These are phyloP conservation scores for Diloba caeruleocephala DNA, from an alignment of 2,888 invertebrate species.

Conservation along the genomic window DNA sequence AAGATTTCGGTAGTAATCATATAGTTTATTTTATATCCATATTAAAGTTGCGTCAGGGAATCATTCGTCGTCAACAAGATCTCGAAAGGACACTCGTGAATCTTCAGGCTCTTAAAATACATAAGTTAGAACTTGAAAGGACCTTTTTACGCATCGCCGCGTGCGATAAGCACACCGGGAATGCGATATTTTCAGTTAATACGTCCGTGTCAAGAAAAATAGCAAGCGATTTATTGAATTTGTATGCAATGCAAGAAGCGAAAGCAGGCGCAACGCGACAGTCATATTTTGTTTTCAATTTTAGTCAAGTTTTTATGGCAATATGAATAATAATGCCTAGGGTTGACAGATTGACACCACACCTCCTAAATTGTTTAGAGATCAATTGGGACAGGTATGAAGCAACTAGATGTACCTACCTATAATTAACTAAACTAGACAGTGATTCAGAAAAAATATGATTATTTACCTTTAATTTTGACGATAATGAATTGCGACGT, in stretches of 20 bases:
- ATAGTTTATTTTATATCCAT: constrained; percentile 25
- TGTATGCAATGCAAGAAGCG: constrained; percentile 54
- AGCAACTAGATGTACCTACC: too few relatives aligned
- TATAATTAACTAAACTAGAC: background rate
- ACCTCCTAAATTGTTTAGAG: background rate
- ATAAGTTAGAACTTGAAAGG: constrained; percentile 75
- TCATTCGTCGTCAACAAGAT: constrained; percentile 35
- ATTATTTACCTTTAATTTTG: constrained; percentile 1
- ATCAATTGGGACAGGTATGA: background rate
- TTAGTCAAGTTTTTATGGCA: too few relatives aligned
- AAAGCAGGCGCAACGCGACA: background rate
- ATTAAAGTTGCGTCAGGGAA: constrained; percentile 16
- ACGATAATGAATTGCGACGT: constrained; percentile 20
- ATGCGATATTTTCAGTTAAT: constrained; percentile 71
- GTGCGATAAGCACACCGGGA: constrained; percentile 77
- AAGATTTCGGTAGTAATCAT: constrained; percentile 1
- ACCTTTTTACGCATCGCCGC: constrained; percentile 69
- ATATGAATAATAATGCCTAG: too few relatives aligned
- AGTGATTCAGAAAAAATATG: background rate
- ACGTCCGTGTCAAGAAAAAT: constrained; percentile 65
- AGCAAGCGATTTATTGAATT: constrained; percentile 68
- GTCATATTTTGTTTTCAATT: background rate
- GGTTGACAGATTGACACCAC: background rate
- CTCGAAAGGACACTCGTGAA: constrained; percentile 74
- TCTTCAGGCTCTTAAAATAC: constrained; percentile 78